phyloP scores from a whole-genome alignment of 2,797 vertebrate species.

The Varecia variegata region DNA sequence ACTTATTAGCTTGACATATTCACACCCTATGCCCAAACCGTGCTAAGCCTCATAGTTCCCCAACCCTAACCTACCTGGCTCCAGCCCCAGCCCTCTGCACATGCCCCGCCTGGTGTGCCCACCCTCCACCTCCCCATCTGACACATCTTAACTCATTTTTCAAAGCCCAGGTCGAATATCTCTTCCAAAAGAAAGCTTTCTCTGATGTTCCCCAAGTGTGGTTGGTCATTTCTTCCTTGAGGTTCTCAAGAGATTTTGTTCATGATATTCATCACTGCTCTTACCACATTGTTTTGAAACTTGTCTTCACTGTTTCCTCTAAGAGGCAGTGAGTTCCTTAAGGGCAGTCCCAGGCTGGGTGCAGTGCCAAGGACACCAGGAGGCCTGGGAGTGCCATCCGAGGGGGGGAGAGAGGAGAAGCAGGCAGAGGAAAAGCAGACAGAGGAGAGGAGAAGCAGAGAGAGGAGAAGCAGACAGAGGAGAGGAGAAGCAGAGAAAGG shows the following conservation, averaged over 20 bases:
- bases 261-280: not conserved
- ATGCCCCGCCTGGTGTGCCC: fast-evolving
- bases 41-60: not conserved
- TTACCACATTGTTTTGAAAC: not conserved
- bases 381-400: not conserved
- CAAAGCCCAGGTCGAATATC: not conserved
- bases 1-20: not conserved
- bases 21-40: fast-evolving
- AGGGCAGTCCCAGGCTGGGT: not conserved
- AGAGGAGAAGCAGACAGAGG: too few relatives aligned
- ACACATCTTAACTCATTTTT: not conserved
- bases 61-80: not conserved
- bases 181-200: not conserved
- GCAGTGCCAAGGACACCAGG: not conserved
- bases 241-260: not conserved
- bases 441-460: too few relatives aligned
- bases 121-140: not conserved
- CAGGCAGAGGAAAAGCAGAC: not conserved
- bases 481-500: too few relatives aligned
- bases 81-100: not conserved
- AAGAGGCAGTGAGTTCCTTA: not conserved
- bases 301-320: not conserved
- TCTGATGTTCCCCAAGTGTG: not conserved
- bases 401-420: not conserved
- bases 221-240: not conserved